Percentiles rank a stretch among this genome's conserved stretches.
These are phyloP conservation scores for Geranospiza caerulescens DNA, from an alignment of 2,797 vertebrate genomes.

Conservation along the genomic window DNA sequence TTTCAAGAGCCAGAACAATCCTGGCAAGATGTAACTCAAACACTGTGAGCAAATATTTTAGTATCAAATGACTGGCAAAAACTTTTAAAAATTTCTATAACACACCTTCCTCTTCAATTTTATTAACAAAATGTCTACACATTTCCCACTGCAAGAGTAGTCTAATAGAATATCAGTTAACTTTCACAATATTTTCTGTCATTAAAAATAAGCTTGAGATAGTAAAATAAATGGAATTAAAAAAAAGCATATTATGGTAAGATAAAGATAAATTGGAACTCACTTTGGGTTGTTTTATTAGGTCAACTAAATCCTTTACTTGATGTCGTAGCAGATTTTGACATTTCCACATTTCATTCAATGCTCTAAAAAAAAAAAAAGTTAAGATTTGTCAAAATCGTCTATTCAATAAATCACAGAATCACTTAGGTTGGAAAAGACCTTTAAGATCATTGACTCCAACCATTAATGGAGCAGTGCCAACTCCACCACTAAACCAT, in stretches of 20 bases:
- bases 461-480: too few relatives aligned
- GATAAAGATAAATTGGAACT: conserved; percentile 26
- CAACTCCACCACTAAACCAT: too few relatives aligned
- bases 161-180: not conserved
- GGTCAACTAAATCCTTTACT: conserved; percentile 94
- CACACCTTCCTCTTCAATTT: not conserved
- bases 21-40: not conserved
- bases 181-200: not conserved
- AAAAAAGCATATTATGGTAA: not conserved
- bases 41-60: not conserved
- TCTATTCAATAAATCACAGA: not conserved
- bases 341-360: conserved; percentile 99
- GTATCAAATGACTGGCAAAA: not conserved
- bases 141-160: not conserved
- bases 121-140: not conserved
- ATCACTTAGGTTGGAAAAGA: too few relatives aligned
- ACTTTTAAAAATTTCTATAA: not conserved
- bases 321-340: conserved; percentile 93
- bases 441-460: too few relatives aligned
- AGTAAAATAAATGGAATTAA: not conserved
- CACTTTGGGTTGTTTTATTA: conserved; percentile 96
- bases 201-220: not conserved
- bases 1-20: not conserved
- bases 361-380: conserved; percentile 78
- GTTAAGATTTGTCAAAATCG: not conserved